Evolutionary conservation across 2,888 invertebrate species (phyloP), one percentile per base, ranked within the genome.

Genomic region (Drosophila atripex): DNA sequence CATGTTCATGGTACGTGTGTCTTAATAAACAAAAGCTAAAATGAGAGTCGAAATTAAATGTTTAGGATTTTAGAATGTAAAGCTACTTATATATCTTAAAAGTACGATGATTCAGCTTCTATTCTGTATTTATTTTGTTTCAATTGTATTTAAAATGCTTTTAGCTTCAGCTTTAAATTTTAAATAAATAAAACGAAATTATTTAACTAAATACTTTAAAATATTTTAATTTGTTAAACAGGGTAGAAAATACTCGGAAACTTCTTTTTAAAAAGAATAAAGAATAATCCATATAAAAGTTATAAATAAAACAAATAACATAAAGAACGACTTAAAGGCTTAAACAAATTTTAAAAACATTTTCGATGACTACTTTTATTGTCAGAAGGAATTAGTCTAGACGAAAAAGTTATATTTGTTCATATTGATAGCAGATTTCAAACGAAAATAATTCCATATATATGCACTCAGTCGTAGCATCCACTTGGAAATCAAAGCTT

Each of bases 1-100:
- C 18, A 53, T 59, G 41, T 56, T n/a, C n/a, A n/a, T 35, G n/a
- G 35, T 35, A 32, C 32, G 32, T 32, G 32, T 12, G n/a, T n/a
- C 35, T n/a, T 35, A 35, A 35, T 35, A 35, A n/a, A 6, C 6
- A 35, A n/a, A 14, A 41, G 41, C 11, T 16, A 18, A 41, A 9
- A 41, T 9, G 9, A 5, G 11, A 41, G 11, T 9, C 41, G 3
- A 18, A 11, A 41, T 14, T 14, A 35, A 35, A 35, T 35, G 7
- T 7, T 14, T 14, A n/a, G 6, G 14, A 14, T 6, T 35, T 7
- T n/a, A n/a, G n/a, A 6, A 35, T 1, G 35, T 6, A 2, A 35
- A 2, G n/a, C 12, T 4, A 12, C 4, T 32, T 12, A 0, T 4
- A 11, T 1, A 1, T 5, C 3, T 32, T 12, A 12, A 12, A 32